Evolutionary conservation across 2,113 vertebrate genomes (phyloP), one percentile per base, ranked within the genome.

Genomic region (Lophius piscatorius): DNA sequence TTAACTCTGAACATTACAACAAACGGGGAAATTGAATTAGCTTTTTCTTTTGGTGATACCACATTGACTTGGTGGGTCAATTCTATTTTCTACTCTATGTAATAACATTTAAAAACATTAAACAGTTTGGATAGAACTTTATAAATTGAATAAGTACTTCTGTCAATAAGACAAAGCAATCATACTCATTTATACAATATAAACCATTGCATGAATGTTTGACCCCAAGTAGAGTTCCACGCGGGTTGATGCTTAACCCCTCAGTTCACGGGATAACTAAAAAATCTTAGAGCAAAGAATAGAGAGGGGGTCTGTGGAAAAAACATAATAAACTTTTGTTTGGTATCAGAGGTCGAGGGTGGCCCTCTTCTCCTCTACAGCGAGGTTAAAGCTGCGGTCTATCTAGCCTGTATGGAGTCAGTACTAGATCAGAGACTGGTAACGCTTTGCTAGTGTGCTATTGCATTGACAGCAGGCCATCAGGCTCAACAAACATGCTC

Each of bases 341-440:
- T n/a, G n/a, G 5, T 22, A 47, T 20, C 34, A 21, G 31, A 42
- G 16, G 11, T 10, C 9, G 9, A 1, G 29, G 29, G 11, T 8
- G 11, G 11, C 31, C 23, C 21, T 21, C n/a, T 21, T n/a, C 47
- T 60, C 23, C 29, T 52, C 17, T 22, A 10, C 35, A 57, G 45
- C 26, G 7, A 35, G 26, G 10, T 39, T 28, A 20, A 56, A 48
- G 34, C 18, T 40, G 18, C 16, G 12, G 45, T 52, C 9, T 33
- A 14, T 55, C 12, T 18, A 50, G 13, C 51, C 60, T 68, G 41
- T 47, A 45, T 31, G 38, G n/a, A 45, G 50, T 54, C 51, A 70
- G 58, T 49, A 29, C 60, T 66, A 61, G 41, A 70, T 20, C 66
- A 55, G 74, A 66, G 70, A 65, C 65, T 70, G 62, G 58, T 46